Evolutionary conservation across 1,140 invertebrate species (phyloP), one percentile per base, ranked within the genome.

Genomic region (Bemisia tabaci): DNA sequence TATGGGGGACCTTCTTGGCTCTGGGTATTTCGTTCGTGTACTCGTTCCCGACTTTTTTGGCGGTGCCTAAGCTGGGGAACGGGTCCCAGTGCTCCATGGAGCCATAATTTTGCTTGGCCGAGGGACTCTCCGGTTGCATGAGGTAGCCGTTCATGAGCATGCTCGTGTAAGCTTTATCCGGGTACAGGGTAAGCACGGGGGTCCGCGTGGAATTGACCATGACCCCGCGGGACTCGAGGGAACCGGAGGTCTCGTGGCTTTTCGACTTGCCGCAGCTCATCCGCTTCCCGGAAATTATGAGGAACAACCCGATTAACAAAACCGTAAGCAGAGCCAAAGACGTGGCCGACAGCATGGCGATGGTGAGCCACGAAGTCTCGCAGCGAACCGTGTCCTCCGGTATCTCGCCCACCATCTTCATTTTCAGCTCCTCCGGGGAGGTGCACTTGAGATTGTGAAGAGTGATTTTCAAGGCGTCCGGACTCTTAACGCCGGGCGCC

Each of bases 311-410:
- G 1, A 81, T 77, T 22, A 70, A 71, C 17, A 68, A 69, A 12
- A 63, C 66, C 1, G 64, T 69, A 58, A 71, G 70, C 0, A 82
- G 75, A 73, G 79, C 79, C 68, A 84, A 76, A 65, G 84, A 74
- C 65, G 84, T 79, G 72, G 81, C 78, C 69, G 82, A 78, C 69
- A 81, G 80, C 69, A 81, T 74, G 68, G 80, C 78, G 68, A 82
- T 81, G 60, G 82, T 78, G 62, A 83, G 77, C 83, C 83, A 84
- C 12, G 33, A 48, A 9, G 33, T 79, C 65, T 83, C 83, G 75
- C 83, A 85, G 59, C 81, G 79, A 68, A 84, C 81, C 71, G 82
- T 80, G 22, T 81, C 81, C 73, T 84, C 82, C 2, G 81, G 80
- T 62, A 82, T 79, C 71, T 82, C 78, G 48, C 78, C 73, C 67